Evolutionary conservation across 2,113 vertebrate species (phyloP).

Genomic region (Martes martes): DNA sequence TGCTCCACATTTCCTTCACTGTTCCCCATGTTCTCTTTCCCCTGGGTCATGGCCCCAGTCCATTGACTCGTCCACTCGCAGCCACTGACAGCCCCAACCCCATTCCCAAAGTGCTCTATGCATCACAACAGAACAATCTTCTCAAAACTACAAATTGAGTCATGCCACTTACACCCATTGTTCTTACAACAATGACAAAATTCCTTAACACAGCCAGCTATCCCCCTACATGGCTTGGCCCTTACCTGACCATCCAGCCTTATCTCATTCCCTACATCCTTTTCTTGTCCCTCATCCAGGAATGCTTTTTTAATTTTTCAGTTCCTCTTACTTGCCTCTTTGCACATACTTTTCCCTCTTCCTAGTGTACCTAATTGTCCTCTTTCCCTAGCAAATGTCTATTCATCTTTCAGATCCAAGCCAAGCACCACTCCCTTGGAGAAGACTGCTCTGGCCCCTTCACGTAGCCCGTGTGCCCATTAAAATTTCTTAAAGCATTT

Average conservation of each 20-base stretch:
- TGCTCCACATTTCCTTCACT: background rate
- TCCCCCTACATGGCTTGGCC: too few relatives aligned
- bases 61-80: background rate
- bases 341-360: background rate
- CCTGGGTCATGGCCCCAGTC: background rate
- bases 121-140: background rate
- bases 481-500: background rate
- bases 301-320: background rate
- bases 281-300: background rate
- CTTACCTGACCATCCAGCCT: background rate
- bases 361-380: background rate
- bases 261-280: background rate
- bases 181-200: background rate
- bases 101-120: background rate
- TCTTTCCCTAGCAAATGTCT: background rate
- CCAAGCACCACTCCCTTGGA: background rate
- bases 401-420: background rate
- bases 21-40: background rate
- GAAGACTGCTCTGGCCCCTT: background rate
- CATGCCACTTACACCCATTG: background rate
- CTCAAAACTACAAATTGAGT: background rate
- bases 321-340: background rate
- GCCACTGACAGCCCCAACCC: too few relatives aligned
- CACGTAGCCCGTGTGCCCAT: background rate
- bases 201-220: background rate